Base-by-base conservation (phyloP, 1,140 invertebrate species). In the Cydia pomonella region DNA sequence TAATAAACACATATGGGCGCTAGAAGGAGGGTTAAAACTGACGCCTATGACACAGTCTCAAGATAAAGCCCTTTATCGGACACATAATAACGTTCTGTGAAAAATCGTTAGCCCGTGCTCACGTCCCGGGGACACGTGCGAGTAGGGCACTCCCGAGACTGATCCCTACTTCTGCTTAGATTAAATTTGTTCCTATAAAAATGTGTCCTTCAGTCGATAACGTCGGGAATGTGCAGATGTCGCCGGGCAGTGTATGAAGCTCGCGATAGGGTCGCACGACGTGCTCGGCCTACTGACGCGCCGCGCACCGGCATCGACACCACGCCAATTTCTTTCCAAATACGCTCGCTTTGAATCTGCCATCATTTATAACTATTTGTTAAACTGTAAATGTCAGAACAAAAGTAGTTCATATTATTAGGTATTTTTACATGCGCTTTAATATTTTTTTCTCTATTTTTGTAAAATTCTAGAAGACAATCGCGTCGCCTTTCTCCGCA, bases 161-260 rank as follows among this genome's bases (percentile, higher is more conserved):
- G 89, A 90, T 89, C 90, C 89, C 87, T 90, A 79, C 81, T 84
- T 84, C 82, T 90, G 84, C 88, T 89, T 89, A 92, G 87, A 91
- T 92, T 92, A 92, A 90, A 90, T 90, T 92, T 89, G 88, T 88
- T 90, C 90, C 84, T 87, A 89, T 90, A 89, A 90, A 91, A 90
- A 90, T 90, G 87, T 86, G 85, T 84, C 83, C 84, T 85, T 82
- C 73, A 89, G 79, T 92, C 87, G 87, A 89, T 91, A 90, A 89
- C 86, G 85, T 83, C 77, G 80, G 81, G 85, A 88, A 87, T 90
- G 88, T 92, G 87, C 89, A 91, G 87, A 91, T 92, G 85, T 89
- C 85, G 86, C 84, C 86, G 83, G 83, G 75, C 82, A 87, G 79
- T 85, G 84, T 92, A 88, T 88, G 88, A 86, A 89, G 83, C 81